These are phyloP conservation scores for Ornithorhynchus anatinus DNA, from an alignment of 2,113 vertebrate species.

Conservation along the genomic window DNA sequence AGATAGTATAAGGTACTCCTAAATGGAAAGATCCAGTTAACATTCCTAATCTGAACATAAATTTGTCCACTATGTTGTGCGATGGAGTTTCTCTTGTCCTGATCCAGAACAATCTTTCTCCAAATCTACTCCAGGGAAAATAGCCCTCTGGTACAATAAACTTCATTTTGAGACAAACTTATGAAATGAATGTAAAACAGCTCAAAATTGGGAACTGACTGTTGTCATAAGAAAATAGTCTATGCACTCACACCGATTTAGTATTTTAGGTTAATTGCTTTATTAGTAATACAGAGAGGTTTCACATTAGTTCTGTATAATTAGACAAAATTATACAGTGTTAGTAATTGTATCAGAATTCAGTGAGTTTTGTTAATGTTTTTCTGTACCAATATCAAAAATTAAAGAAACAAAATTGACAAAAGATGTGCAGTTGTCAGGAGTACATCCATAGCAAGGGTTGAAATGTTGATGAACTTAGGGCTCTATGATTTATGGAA, in stretches of 20 bases:
- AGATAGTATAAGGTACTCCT: background rate
- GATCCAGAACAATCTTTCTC: background rate
- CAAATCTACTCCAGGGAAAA: background rate
- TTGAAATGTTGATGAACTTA: slow-evolving; percentile 18
- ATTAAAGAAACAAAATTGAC: slow-evolving; percentile 31
- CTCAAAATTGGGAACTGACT: slow-evolving; percentile 34
- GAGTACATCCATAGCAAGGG: background rate
- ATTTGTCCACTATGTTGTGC: background rate
- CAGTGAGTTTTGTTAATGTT: slow-evolving; percentile 42
- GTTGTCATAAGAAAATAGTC: slow-evolving; percentile 42
- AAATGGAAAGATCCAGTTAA: too few species aligned
- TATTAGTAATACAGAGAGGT: slow-evolving; percentile 53
- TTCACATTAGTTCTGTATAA: slow-evolving; percentile 49
- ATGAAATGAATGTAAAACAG: slow-evolving; percentile 19
- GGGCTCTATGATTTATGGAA: slow-evolving; percentile 19
- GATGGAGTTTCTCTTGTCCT: background rate
- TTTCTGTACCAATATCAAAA: slow-evolving; percentile 38
- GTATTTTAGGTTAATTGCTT: slow-evolving; percentile 57
- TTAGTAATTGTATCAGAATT: slow-evolving; percentile 50
- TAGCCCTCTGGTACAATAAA: slow-evolving; percentile 30
- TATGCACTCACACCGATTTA: slow-evolving; percentile 41
- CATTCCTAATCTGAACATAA: slow-evolving; percentile 14
- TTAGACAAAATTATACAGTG: slow-evolving; percentile 56
- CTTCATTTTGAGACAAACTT: slow-evolving; percentile 10
- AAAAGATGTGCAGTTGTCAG: slow-evolving; percentile 23